Percentiles rank a stretch among this genome's conserved stretches.
Evolutionary conservation across 2,113 vertebrate genomes (phyloP).

Genomic region (Oncorhynchus gorbuscha): DNA sequence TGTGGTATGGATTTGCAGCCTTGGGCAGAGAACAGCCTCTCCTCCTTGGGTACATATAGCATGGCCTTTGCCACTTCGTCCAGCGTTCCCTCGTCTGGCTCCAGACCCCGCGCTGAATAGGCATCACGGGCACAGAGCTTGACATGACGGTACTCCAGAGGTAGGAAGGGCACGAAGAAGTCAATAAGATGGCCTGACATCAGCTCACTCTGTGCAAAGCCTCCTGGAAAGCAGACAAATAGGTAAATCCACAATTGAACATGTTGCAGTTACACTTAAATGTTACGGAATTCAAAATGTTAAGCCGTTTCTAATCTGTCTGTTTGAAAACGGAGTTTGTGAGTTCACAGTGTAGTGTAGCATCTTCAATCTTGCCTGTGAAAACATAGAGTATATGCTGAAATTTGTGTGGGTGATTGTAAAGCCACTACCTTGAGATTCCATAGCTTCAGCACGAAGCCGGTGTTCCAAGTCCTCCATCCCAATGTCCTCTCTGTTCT

Average conservation of each 20-base stretch:
- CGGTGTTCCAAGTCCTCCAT: conserved; percentile 83
- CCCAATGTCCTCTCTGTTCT: conserved; percentile 85
- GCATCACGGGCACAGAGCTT: conserved; percentile 85
- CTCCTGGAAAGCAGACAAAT: conserved; percentile 47
- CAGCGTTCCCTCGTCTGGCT: conserved; percentile 75
- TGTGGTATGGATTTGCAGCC: conserved; percentile 94
- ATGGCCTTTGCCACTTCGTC: conserved; percentile 86
- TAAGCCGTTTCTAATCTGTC: too few relatives aligned
- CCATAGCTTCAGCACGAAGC: conserved; percentile 76
- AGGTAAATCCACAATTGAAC: background rate
- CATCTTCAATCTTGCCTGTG: too few relatives aligned
- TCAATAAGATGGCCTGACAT: conserved; percentile 85
- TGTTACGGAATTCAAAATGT: too few relatives aligned
- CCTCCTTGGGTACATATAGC: conserved; percentile 88
- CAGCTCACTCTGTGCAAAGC: conserved; percentile 81
- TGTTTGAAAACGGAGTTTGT: too few relatives aligned
- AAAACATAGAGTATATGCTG: too few relatives aligned
- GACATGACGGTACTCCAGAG: conserved; percentile 87
- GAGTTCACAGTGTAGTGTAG: too few relatives aligned
- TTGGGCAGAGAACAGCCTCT: conserved; percentile 90
- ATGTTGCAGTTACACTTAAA: too few relatives aligned
- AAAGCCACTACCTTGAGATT: conserved; percentile 73
- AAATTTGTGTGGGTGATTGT: background rate
- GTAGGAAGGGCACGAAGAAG: conserved; percentile 89
- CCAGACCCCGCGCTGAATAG: conserved; percentile 78